Base-by-base conservation (phyloP, 2,888 invertebrate species). In the Parnassius glacialis region DNA sequence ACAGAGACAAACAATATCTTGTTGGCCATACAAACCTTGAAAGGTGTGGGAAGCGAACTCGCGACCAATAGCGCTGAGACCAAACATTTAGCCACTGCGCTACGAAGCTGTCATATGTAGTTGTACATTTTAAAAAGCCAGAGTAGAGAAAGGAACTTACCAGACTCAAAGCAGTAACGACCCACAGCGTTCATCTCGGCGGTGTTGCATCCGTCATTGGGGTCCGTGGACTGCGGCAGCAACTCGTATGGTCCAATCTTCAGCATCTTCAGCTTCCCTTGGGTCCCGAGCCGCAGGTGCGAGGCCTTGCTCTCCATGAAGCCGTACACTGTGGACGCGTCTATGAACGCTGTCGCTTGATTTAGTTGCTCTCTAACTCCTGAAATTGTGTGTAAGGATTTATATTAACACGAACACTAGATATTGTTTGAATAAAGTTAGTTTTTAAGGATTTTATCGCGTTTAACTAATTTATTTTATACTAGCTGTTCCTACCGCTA, bases 311-410 rank as follows among this genome's bases (percentile, higher is more conserved):
- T 78, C 3, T 90, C 87, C 2, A 91, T 90, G 57, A 93, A 93
- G 0, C 97, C 96, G 75, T 98, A 98, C 11, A 98, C 94, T 1
- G 93, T 93, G 0, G 97, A 97, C 0, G 93, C 97, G 79, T 98
- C 98, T 16, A 98, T 93, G 82, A 94, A 98, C 0, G 97, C 92
- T 0, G 96, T 95, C 0, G 95, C 96, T 87, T 97, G 97, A 85
- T 96, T 97, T 61, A 97, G 79, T 75, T 97, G 98, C 74, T 98
- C 94, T 9, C 97, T 92, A 1, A 96, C 95, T 12, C 96, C 94
- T 93, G 53, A 5, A 16, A 16, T 10, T 34, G 52, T 25, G 11
- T 52, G 16, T 34, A 10, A 43, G 16, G 16, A 25, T 20, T 20
- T 34, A 34, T 3, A 34, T 34, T 34, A 34, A 34, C 34, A 1